phyloP scores from a whole-genome alignment of 2,113 vertebrate genomes.

The Seriola aureovittata region DNA sequence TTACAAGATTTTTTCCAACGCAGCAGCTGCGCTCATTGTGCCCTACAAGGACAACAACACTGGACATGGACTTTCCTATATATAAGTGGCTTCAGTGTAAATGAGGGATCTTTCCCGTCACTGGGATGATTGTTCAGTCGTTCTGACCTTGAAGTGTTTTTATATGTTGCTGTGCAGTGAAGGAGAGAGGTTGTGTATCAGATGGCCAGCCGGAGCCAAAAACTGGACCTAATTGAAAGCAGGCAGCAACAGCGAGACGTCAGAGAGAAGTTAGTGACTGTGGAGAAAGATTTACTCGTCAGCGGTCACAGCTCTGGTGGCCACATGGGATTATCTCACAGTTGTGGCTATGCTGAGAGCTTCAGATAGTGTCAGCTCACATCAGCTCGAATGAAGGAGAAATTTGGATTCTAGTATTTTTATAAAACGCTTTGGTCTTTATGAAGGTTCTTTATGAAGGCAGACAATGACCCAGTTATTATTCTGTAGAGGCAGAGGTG shows the following conservation, averaged over 20 bases:
- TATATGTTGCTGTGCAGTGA: slow-evolving; percentile 34
- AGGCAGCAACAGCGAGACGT: slow-evolving; percentile 10
- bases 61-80: slow-evolving; percentile 39
- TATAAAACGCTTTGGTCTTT: neutral
- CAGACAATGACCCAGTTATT: slow-evolving; percentile 20
- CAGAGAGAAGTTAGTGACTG: slow-evolving; percentile 7
- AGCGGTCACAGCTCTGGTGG: slow-evolving; percentile 11
- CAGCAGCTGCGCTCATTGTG: slow-evolving; percentile 49
- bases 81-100: slow-evolving; percentile 33
- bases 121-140: neutral
- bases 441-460: neutral
- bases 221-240: slow-evolving; percentile 48
- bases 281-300: neutral
- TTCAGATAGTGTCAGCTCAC: slow-evolving; percentile 6
- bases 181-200: slow-evolving; percentile 17
- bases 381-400: slow-evolving; percentile 5
- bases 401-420: neutral
- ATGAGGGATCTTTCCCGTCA: slow-evolving; percentile 21
- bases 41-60: slow-evolving; percentile 39
- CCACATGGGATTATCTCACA: slow-evolving; percentile 47
- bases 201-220: slow-evolving; percentile 24
- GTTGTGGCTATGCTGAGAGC: slow-evolving; percentile 15
- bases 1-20: slow-evolving; percentile 60
- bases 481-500: slow-evolving; percentile 1
- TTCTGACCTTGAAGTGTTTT: slow-evolving; percentile 37